Conservation (phyloP, 2,888 invertebrate species). For the Gisinianus flammeolus region DNA sequence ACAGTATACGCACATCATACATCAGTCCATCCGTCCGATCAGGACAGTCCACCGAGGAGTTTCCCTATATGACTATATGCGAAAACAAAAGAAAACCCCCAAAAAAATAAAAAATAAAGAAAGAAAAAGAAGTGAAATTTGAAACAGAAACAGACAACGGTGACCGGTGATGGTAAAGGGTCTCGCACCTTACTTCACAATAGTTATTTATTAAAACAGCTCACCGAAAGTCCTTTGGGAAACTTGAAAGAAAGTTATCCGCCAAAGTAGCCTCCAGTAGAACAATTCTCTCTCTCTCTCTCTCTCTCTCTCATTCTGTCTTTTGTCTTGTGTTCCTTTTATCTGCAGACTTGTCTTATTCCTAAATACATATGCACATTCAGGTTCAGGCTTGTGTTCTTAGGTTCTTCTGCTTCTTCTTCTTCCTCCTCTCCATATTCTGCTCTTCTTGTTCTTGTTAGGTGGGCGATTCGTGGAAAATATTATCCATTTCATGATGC, state of each 20-base stretch:
- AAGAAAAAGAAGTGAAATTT: conserved; percentile 25
- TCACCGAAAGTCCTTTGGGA: conserved; percentile 18
- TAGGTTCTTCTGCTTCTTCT: background rate
- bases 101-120: too few relatives aligned
- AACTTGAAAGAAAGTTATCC: conserved; percentile 26
- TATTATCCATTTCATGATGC: too few relatives aligned
- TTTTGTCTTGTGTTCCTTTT: background rate
- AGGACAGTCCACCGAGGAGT: background rate
- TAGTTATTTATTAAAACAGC: conserved; percentile 41
- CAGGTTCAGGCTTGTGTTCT: background rate
- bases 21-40: background rate
- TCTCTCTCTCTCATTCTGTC: background rate
- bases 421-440: background rate
- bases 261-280: conserved; percentile 21
- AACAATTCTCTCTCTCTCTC: too few relatives aligned
- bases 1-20: too few relatives aligned
- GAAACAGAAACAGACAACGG: conserved; percentile 29
- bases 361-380: too few relatives aligned
- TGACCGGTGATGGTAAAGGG: conserved; percentile 16
- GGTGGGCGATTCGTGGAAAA: conserved; percentile 34
- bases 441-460: background rate
- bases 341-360: background rate
- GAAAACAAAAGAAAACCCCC: background rate
- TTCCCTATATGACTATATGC: background rate
- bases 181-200: conserved; percentile 40